A percentile compares a stretch with the other conserved stretches of the same genome.
Evolutionary conservation across 2,797 vertebrate species (phyloP).

Genomic region (Acanthurus lineatus): DNA sequence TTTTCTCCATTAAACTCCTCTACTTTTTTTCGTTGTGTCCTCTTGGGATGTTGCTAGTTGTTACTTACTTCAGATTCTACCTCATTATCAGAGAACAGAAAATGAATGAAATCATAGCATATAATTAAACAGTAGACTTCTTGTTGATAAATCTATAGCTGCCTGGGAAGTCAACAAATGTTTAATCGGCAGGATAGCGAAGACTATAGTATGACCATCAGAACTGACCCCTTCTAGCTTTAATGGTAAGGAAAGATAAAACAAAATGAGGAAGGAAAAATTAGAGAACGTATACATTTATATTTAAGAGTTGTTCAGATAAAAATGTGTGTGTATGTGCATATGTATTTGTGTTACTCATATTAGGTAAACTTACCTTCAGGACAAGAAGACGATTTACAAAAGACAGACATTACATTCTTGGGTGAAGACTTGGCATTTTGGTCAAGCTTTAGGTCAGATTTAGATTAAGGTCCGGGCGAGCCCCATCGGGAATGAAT

Average conservation of each 20-base stretch:
- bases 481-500: too few species aligned
- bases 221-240: not conserved
- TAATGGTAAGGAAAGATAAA: not conserved
- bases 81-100: not conserved
- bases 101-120: not conserved
- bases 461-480: too few species aligned
- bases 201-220: not conserved
- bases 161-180: not conserved
- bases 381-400: too few species aligned
- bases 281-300: not conserved
- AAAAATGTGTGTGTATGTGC: not conserved
- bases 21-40: not conserved
- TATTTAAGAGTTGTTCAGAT: too few species aligned
- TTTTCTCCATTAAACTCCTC: not conserved
- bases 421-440: not conserved
- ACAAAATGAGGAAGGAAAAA: not conserved
- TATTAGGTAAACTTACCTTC: not conserved
- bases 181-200: not conserved
- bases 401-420: not conserved
- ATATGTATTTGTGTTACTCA: not conserved
- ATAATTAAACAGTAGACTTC: not conserved
- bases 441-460: not conserved
- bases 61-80: not conserved
- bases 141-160: not conserved
- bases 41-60: not conserved